Evolutionary conservation across 2,797 vertebrate species (phyloP).

Genomic region (Phyllotis vaccarum): DNA sequence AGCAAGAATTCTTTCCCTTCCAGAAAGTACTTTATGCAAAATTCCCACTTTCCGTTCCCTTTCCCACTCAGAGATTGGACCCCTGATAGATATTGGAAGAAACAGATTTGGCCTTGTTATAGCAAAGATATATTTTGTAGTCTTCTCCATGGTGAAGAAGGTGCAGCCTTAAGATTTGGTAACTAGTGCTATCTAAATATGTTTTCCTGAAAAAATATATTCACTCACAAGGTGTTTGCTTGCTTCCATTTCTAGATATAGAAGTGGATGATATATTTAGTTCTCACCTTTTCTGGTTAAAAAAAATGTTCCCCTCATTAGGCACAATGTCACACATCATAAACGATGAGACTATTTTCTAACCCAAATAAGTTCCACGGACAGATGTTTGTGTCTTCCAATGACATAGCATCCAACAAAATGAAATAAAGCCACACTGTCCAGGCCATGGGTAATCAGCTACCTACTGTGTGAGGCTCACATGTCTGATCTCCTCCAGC

Average conservation of each 20-base stretch:
- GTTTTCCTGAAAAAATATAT: slow-evolving; percentile 28
- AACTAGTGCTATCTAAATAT: not conserved
- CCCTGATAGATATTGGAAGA: not conserved
- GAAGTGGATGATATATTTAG: slow-evolving; percentile 49
- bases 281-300: slow-evolving; percentile 44
- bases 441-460: slow-evolving; percentile 36
- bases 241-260: slow-evolving; percentile 39
- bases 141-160: not conserved
- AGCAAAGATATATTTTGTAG: not conserved
- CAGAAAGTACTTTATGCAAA: not conserved
- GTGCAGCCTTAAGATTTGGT: not conserved
- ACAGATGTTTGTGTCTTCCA: slow-evolving; percentile 63
- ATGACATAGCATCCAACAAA: slow-evolving; percentile 56
- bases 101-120: not conserved
- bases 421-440: slow-evolving; percentile 36
- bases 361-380: slow-evolving; percentile 56
- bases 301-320: slow-evolving; percentile 5
- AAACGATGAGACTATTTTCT: slow-evolving; percentile 36
- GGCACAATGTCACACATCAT: slow-evolving; percentile 47
- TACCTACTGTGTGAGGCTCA: slow-evolving; percentile 31
- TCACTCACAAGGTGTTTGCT: not conserved
- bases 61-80: not conserved
- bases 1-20: not conserved
- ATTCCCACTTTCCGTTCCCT: not conserved
- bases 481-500: slow-evolving; percentile 3